Conservation (phyloP, 2,113 vertebrate genomes). For the Pteropus alecto region DNA sequence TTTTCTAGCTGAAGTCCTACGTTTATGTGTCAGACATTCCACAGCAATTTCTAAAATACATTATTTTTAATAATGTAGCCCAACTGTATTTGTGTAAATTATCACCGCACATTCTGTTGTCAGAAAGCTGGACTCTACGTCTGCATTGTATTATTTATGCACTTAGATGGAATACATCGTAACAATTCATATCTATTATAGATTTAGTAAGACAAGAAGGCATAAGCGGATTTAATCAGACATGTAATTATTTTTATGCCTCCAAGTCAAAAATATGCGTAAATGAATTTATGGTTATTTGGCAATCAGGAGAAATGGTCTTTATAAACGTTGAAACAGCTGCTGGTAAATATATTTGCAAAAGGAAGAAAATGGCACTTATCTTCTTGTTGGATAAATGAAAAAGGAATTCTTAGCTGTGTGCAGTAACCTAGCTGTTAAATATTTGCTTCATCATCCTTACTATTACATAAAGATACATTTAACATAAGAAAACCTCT, state of each 20-base stretch:
- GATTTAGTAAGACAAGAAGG: conserved; percentile 80
- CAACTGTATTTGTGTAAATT: conserved; percentile 51
- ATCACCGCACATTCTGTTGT: conserved; percentile 41
- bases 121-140: conserved; percentile 59
- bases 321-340: conserved; percentile 84
- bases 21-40: background rate
- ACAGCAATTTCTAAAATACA: conserved; percentile 57
- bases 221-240: conserved; percentile 84
- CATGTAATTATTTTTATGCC: conserved; percentile 83
- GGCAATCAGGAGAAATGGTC: conserved; percentile 79
- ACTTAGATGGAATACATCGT: conserved; percentile 56
- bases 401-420: conserved; percentile 55
- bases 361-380: conserved; percentile 80
- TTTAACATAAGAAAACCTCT: conserved; percentile 31
- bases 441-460: conserved; percentile 51
- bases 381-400: conserved; percentile 39
- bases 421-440: background rate
- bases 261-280: conserved; percentile 78
- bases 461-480: conserved; percentile 15
- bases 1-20: background rate
- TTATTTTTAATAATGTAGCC: conserved; percentile 50
- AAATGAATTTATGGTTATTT: conserved; percentile 85
- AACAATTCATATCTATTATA: conserved; percentile 78
- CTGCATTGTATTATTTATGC: conserved; percentile 71
- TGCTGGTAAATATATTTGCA: conserved; percentile 80